A percentile compares a stretch with the other conserved stretches of the same genome.
phyloP scores from a whole-genome alignment of 2,797 vertebrate species.

The Myotis myotis region DNA sequence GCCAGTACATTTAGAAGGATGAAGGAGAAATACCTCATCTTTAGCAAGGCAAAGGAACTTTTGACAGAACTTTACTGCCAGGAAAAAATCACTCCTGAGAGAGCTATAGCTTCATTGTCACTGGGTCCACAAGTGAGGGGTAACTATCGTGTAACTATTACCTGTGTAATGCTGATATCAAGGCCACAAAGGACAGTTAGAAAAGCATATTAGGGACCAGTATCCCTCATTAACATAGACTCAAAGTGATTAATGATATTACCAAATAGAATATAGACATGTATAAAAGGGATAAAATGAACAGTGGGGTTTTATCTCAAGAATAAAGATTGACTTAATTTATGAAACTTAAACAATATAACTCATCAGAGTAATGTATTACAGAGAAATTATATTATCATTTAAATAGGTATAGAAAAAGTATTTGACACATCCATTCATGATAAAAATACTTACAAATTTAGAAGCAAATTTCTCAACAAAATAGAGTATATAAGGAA shows the following conservation, averaged over 20 bases:
- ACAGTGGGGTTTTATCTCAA: background rate
- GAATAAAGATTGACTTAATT: background rate
- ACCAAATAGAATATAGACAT: background rate
- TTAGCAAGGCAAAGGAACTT: background rate
- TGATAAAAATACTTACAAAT: background rate
- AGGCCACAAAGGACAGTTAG: background rate
- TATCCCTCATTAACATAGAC: background rate
- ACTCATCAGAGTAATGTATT: background rate
- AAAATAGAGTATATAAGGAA: background rate
- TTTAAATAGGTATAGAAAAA: background rate
- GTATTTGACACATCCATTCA: background rate
- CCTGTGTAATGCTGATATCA: background rate
- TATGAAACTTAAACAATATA: background rate
- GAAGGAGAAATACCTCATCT: background rate
- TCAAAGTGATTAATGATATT: background rate
- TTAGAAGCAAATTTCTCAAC: background rate
- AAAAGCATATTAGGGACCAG: background rate
- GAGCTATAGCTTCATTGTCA: background rate
- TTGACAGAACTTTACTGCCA: background rate
- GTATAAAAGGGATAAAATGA: background rate
- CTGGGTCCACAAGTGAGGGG: background rate
- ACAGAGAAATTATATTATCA: background rate
- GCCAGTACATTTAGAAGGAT: background rate
- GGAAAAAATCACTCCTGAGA: background rate
- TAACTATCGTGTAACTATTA: background rate